Base-by-base conservation (phyloP, 2,888 invertebrate species). In the Heliconius ismenius region DNA sequence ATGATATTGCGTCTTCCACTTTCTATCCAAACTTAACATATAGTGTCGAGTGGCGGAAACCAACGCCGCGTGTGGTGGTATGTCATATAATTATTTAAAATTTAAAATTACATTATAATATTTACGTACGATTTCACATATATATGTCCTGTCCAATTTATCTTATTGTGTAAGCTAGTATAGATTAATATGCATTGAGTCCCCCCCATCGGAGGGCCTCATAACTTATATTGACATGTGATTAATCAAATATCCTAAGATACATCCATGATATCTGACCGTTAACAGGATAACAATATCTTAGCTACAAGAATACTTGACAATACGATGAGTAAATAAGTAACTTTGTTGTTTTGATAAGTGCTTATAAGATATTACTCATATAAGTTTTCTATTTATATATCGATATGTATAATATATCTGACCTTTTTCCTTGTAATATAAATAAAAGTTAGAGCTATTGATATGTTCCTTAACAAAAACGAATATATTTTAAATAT, bases 141-240 rank as follows among this genome's bases (percentile, higher is more conserved):
- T 49, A 49, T 18, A 18, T 49, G 18, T 18, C 49, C 7, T 49
- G 18, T 18, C 49, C 7, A 49, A 43, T 43, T 43, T 15, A 43
- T 43, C 15, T 15, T 15, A 43, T 43, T 15, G 43, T 43, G 4
- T 43, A 43, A 4, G 15, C 43, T 15, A 43, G 49, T 18, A 49
- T 18, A 49, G 49, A 49, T 18, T 18, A 49, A 18, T 49, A 49
- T 18, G 2, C 49, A 49, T 49, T 49, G 81, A 81, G 79, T 81
- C 68, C 70, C 81, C n/a, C 73, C 81, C 81, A 83, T 83, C 83
- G 82, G 81, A 68, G 78, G 78, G 76, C 79, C 78, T 82, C 82
- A 83, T 84, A 84, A 83, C 81, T 84, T 83, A 82, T 79, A 80
- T 83, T 82, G 84, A 84, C 83, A 82, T 80, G 81, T 81, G 80